A percentile compares a stretch with the other conserved stretches of the same genome.
Conservation (phyloP, 2,888 invertebrate genomes). For the Conomelus anceps region DNA sequence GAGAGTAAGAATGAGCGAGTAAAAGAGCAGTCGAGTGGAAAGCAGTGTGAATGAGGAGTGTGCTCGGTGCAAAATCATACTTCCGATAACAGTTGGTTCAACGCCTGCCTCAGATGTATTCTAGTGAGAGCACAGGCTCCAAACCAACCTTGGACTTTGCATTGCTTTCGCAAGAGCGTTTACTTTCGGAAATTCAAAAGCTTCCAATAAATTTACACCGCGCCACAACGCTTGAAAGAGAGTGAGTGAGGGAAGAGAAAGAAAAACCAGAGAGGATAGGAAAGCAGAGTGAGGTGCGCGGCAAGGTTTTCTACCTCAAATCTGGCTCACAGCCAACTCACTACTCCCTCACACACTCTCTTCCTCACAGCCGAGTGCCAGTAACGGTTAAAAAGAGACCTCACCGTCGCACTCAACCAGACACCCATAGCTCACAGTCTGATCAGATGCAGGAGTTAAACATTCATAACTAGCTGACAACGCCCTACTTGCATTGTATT, state of each 20-base stretch:
- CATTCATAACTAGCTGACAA: not conserved
- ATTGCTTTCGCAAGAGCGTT: not conserved
- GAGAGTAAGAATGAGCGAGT: not conserved
- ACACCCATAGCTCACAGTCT: not conserved
- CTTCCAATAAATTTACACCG: not conserved
- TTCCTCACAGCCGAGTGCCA: no score
- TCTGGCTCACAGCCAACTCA: not conserved
- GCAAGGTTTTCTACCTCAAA: not conserved
- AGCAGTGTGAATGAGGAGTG: not conserved
- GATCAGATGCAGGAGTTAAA: not conserved
- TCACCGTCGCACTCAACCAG: not conserved
- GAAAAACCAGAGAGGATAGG: not conserved
- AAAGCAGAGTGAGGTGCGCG: not conserved
- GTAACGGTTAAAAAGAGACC: not conserved
- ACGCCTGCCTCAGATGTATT: not conserved
- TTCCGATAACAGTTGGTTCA: not conserved
- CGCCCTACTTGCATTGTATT: not conserved
- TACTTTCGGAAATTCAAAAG: not conserved
- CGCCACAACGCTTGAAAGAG: not conserved
- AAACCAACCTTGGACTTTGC: not conserved
- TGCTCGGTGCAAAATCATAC: not conserved
- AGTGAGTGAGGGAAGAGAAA: not conserved
- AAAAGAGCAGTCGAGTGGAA: not conserved
- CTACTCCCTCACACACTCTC: not conserved
- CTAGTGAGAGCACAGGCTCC: not conserved